Evolutionary conservation across 2,113 vertebrate genomes (phyloP).

Genomic region (Salvelinus namaycush): DNA sequence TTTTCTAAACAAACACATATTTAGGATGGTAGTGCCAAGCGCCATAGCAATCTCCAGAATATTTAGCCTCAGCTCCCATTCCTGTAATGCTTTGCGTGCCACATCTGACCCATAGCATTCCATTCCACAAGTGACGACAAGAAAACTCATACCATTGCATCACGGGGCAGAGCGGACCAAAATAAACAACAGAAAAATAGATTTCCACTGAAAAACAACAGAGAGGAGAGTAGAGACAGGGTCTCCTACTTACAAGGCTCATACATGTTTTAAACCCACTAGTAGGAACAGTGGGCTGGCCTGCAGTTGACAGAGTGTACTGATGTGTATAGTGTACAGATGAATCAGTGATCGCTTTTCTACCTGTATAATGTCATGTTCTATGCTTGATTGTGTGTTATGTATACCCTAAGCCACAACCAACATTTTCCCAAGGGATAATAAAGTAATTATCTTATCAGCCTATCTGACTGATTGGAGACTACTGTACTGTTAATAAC

Average conservation of each 20-base stretch:
- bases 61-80: conserved; percentile 56
- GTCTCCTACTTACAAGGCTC: neutral
- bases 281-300: too few species aligned
- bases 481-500: neutral
- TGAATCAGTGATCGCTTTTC: too few species aligned
- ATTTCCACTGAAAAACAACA: neutral
- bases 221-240: neutral
- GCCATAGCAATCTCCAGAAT: conserved; percentile 50
- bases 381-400: too few species aligned
- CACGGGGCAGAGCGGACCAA: conserved; percentile 53
- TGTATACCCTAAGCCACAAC: neutral
- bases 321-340: too few species aligned
- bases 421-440: neutral
- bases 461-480: neutral
- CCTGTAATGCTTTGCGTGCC: conserved; percentile 58
- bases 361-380: too few species aligned
- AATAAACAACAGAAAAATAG: conserved; percentile 38
- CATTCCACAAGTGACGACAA: conserved; percentile 70
- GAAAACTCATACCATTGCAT: conserved; percentile 52
- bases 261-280: too few species aligned
- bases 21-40: conserved; percentile 7
- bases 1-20: conserved; percentile 2
- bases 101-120: conserved; percentile 58
- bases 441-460: neutral
- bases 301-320: too few species aligned